These are phyloP conservation scores for Heliconius hewitsoni DNA, from an alignment of 1,140 invertebrate genomes.

Conservation along the genomic window DNA sequence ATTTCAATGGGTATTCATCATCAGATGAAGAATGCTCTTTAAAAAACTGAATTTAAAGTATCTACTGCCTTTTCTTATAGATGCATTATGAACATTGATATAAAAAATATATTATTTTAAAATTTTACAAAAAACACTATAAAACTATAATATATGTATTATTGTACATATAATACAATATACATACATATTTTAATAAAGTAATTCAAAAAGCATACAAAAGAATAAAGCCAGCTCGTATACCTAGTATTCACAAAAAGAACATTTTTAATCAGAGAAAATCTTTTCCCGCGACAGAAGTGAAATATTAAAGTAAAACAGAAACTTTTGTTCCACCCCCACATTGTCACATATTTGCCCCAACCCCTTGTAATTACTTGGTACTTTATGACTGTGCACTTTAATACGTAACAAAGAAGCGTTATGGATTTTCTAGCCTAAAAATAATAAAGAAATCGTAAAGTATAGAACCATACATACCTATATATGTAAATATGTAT, in stretches of 20 bases:
- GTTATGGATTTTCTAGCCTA: conserved; percentile 6
- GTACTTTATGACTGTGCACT: conserved; percentile 52
- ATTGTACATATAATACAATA: neutral
- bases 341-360: conserved; percentile 48
- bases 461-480: neutral
- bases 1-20: too few species aligned
- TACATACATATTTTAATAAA: conserved; percentile 27
- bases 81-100: too few species aligned
- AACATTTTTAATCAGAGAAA: conserved; percentile 71
- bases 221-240: conserved; percentile 39
- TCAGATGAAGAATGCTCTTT: too few species aligned
- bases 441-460: conserved; percentile 3
- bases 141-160: neutral
- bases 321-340: conserved; percentile 63
- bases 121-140: neutral
- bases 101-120: neutral
- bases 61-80: too few species aligned
- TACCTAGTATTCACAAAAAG: conserved; percentile 46
- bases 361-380: conserved; percentile 64
- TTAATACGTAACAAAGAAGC: conserved; percentile 33
- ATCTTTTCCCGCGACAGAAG: conserved; percentile 65
- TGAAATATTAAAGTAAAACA: conserved; percentile 78
- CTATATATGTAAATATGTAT: too few species aligned
- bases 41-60: too few species aligned
- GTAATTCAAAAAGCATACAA: conserved; percentile 34